Evolutionary conservation across 2,113 vertebrate species (phyloP), one percentile per base, ranked within the genome.

Genomic region (Malurus melanocephalus): DNA sequence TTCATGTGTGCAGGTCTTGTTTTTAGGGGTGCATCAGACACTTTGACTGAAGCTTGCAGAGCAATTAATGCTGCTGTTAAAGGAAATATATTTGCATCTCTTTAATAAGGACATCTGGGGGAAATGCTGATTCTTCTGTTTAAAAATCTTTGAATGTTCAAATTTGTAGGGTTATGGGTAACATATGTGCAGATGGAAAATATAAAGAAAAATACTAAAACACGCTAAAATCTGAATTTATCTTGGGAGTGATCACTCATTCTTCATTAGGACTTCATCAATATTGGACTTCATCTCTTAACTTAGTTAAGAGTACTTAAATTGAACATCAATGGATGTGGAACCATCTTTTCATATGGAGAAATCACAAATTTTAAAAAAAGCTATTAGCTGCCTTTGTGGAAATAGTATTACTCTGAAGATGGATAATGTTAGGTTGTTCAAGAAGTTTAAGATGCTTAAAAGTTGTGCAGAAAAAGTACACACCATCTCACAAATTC

Each of bases 31-130:
- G 76, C 94, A 68, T 95, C 95, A 94, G 88, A 91, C 68, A 89
- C 83, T 95, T 89, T 64, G 8, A 72, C 69, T 94, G 92, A 74
- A 81, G 78, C 86, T 87, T 62, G 76, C 74, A 78, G 48, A 89
- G 87, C 60, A 96, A 94, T 94, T 96, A 89, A 96, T 94, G 85
- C 69, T 93, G 93, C 87, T 89, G 82, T 49, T 91, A 88, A 94
- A 85, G 72, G 86, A 93, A 93, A 94, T 76, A n/a, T 86, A 92
- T 94, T 95, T 93, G 92, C 87, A 80, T 87, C 33, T 69, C 87
- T 93, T 92, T 95, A 89, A 61, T 86, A 87, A 88, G 76, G 80
- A 79, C 82, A 94, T 89, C 87, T 75, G 90, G 89, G 79, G 68
- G 82, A 96, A 95, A 81, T 77, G 87, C 61, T 82, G 79, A 90